Evolutionary conservation across 2,113 vertebrate species (phyloP), one percentile per base, ranked within the genome.

Genomic region (Butorides virescens): DNA sequence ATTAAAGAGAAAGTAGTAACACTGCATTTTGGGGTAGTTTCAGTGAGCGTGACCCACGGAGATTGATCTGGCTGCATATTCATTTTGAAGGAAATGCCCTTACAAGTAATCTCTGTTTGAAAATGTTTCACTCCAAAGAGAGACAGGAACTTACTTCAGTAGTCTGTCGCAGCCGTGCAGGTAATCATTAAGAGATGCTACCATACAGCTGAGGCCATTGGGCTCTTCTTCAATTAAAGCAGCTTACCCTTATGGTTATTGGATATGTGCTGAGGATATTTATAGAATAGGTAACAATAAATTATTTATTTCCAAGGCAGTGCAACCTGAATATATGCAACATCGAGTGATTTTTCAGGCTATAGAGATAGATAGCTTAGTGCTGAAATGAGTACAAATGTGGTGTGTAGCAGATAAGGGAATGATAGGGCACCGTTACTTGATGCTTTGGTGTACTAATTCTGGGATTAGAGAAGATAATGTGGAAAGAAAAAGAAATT

Each of bases 281-380:
- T 84, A 49, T 68, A 85, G 70, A 91, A 47, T 10, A 78, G 49
- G 29, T 94, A 78, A 23, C 44, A 61, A 67, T 78, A 83, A 74
- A 78, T 95, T 72, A 93, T 92, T 93, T 92, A 77, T 90, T 95
- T 92, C 52, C 62, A 87, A 56, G 39, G 62, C 30, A 90, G 6
- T 25, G 16, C 66, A 85, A 26, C 70, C 65, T 89, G 73, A 75
- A 89, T 85, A 78, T 79, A 68, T 92, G 84, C 74, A 82, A 27
- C 29, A 77, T 65, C 61, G 82, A 81, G 76, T 52, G 84, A 85
- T 94, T 97, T 95, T 88, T 79, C 77, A 88, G 73, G 27, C 47
- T 72, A 10, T 18, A 46, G 70, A 85, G 77, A 46, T 81, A 89
- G 20, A 46, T 81, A 89, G 20, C 2, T 0, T 37, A 75, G 61